phyloP scores from a whole-genome alignment of 2,797 vertebrate species.

The Borostomias antarcticus region DNA sequence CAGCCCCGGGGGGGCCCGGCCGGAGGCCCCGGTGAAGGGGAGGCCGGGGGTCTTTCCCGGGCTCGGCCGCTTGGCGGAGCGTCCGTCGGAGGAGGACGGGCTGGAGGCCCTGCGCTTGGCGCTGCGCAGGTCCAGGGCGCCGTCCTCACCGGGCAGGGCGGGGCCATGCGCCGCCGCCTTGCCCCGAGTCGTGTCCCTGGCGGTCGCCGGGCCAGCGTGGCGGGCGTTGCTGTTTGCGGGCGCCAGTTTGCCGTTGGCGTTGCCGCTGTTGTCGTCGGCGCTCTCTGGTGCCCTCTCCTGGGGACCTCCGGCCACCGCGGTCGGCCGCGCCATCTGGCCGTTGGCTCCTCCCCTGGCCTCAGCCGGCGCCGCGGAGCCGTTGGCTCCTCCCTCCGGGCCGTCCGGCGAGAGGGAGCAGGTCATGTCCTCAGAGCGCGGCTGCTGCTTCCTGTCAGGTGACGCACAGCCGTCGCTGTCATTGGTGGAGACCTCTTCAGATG shows the following conservation, averaged over 20 bases:
- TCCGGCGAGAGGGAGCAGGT: conserved; percentile 87
- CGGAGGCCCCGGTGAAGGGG: conserved; percentile 81
- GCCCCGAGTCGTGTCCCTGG: conserved; percentile 31
- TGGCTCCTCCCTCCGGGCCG: conserved; percentile 89
- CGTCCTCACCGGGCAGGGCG: conserved; percentile 61
- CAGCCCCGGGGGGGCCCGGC: conserved; percentile 84
- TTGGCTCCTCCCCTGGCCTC: conserved; percentile 59
- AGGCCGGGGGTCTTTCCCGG: conserved; percentile 81
- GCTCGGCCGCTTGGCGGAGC: conserved; percentile 75
- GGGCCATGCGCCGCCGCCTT: conserved; percentile 30
- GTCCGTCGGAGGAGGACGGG: conserved; percentile 69
- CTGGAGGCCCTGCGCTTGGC: conserved; percentile 83
- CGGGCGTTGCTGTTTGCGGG: conserved; percentile 5
- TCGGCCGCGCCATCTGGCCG: conserved; percentile 31
- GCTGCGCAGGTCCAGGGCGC: conserved; percentile 82
- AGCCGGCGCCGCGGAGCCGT: conserved; percentile 85
- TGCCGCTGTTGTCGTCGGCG: conserved; percentile 3
- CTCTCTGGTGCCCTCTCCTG: conserved; percentile 31
- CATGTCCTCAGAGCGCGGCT: conserved; percentile 72
- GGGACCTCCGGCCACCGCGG: not conserved
- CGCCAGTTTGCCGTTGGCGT: conserved; percentile 21
- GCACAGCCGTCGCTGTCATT: conserved; percentile 77
- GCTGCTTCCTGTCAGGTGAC: conserved; percentile 74
- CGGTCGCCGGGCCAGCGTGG: conserved; percentile 22
- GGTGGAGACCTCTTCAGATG: conserved; percentile 44